phyloP scores from a whole-genome alignment of 2,797 vertebrate genomes.

The Anisognathus igniventris region DNA sequence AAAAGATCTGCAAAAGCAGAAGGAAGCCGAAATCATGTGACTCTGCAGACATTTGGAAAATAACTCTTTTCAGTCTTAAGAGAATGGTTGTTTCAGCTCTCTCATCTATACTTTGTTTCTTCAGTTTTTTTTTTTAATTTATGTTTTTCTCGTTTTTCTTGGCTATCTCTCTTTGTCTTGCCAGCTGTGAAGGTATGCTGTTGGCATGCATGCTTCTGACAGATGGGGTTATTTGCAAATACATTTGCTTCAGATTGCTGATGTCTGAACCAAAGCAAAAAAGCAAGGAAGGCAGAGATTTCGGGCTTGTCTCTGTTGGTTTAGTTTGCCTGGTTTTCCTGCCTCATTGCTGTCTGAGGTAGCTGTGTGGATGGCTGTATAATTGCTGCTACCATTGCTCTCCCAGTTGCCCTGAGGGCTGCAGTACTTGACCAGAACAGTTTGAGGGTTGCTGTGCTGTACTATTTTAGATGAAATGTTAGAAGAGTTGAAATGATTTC shows the following conservation, averaged over 20 bases:
- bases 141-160: background rate
- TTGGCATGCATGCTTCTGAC: background rate
- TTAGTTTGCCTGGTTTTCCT: slow-evolving; percentile 2
- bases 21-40: slow-evolving; percentile 17
- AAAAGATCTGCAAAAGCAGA: background rate
- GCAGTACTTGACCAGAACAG: slow-evolving; percentile 16
- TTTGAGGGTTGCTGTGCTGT: slow-evolving; percentile 4
- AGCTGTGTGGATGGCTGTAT: slow-evolving; percentile 9
- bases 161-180: background rate
- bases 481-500: background rate
- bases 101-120: background rate
- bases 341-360: background rate
- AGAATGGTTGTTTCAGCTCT: background rate
- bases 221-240: background rate
- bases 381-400: slow-evolving; percentile 28
- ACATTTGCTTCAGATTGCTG: background rate
- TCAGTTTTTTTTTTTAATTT: background rate
- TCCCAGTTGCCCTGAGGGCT: slow-evolving; percentile 20
- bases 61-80: background rate
- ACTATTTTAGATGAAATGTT: slow-evolving; percentile 48
- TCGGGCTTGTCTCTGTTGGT: background rate
- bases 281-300: background rate
- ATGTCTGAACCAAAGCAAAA: slow-evolving; percentile 1
- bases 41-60: background rate
- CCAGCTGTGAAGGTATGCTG: background rate